Conservation (phyloP, 1,140 invertebrate genomes). For the Platyura marginata region DNA sequence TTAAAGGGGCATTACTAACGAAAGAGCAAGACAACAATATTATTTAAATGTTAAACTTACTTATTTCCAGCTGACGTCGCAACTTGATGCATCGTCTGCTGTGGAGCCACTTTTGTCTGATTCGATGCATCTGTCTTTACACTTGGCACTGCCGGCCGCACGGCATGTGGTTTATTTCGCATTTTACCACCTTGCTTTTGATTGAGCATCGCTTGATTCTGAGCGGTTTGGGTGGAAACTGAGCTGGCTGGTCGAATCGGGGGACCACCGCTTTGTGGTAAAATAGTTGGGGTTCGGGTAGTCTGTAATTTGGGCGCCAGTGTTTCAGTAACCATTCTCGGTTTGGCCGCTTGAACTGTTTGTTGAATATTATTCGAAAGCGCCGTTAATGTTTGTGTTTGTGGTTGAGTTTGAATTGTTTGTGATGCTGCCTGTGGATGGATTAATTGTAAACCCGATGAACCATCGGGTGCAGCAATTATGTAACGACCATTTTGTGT, state of each 20-base stretch:
- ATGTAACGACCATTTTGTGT: conserved; percentile 68
- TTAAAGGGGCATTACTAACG: no score
- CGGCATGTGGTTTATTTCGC: conserved; percentile 25
- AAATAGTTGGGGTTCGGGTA: conserved; percentile 20
- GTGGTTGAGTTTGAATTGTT: conserved; percentile 23
- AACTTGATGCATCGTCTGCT: conserved; percentile 25
- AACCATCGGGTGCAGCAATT: conserved; percentile 50
- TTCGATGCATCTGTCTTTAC: conserved; percentile 42
- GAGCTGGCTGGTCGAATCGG: conserved; percentile 51
- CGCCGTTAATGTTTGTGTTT: conserved; percentile 15
- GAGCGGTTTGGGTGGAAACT: conserved; percentile 52
- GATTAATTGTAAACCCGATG: conserved; percentile 61
- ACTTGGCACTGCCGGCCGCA: conserved; percentile 35
- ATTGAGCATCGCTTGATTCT: conserved; percentile 21
- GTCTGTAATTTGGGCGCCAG: conserved; percentile 1
- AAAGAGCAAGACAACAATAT: no score
- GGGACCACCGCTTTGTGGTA: conserved; percentile 32
- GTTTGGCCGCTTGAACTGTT: conserved; percentile 7
- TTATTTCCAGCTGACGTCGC: conserved; percentile 20
- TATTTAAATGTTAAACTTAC: conserved; percentile 9
- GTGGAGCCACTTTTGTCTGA: conserved; percentile 32
- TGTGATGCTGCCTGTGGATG: conserved; percentile 45
- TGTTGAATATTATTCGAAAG: conserved; percentile 17
- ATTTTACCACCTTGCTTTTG: conserved; percentile 13
- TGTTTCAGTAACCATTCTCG: background rate